Percentiles rank a stretch among this genome's conserved stretches.
Evolutionary conservation across 2,797 vertebrate species (phyloP).

Genomic region (Pangasius mekongensis): DNA sequence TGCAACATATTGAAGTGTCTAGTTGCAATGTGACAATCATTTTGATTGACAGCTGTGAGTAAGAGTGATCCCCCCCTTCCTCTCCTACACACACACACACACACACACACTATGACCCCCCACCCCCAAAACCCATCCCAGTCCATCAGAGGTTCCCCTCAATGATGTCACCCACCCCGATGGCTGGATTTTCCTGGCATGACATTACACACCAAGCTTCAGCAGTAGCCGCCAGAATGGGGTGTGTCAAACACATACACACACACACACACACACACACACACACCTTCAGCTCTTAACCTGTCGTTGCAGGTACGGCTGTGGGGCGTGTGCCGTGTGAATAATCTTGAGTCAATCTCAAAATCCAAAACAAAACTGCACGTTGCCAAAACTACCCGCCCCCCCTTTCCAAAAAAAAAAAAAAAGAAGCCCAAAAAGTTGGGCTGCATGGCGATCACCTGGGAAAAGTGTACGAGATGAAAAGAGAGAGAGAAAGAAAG

Average conservation of each 20-base stretch:
- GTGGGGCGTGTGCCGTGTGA: slow-evolving; percentile 42
- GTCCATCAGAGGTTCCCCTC: slow-evolving; percentile 9
- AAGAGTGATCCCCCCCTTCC: background rate
- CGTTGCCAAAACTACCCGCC: background rate
- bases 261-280: slow-evolving; percentile 20
- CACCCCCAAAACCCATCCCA: background rate
- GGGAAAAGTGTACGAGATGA: background rate
- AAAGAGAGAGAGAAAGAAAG: background rate
- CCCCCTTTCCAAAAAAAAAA: background rate
- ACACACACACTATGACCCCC: background rate
- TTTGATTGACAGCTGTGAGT: slow-evolving; percentile 10
- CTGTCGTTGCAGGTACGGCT: slow-evolving; percentile 35
- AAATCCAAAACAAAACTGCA: slow-evolving; percentile 23
- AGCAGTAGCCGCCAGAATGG: slow-evolving; percentile 24
- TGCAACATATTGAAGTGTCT: background rate
- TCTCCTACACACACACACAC: background rate
- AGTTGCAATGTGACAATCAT: background rate
- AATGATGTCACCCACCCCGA: slow-evolving; percentile 19
- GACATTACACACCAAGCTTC: slow-evolving; percentile 28
- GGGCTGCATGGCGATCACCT: background rate
- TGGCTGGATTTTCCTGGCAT: slow-evolving; percentile 35
- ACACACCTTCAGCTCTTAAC: slow-evolving; percentile 16
- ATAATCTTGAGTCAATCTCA: background rate
- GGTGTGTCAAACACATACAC: slow-evolving; percentile 33
- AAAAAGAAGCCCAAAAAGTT: background rate